These are phyloP conservation scores for Drosophila sproati DNA, from an alignment of 1,140 invertebrate species.

Conservation along the genomic window DNA sequence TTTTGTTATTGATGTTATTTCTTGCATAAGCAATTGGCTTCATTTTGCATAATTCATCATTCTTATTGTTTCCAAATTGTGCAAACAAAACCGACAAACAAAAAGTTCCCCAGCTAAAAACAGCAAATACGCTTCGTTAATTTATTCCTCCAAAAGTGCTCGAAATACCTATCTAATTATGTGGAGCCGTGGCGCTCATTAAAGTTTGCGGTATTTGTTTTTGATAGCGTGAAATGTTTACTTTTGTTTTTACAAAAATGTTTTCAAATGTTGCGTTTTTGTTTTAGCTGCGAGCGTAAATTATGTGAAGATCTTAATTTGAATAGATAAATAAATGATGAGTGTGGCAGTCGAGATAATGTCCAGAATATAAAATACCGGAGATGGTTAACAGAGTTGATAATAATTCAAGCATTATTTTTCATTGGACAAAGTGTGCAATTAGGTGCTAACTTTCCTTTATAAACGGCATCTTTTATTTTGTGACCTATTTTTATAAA, in stretches of 20 bases:
- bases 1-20: conserved; percentile 5
- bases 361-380: neutral
- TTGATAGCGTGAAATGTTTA: conserved; percentile 4
- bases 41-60: conserved; percentile 62
- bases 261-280: neutral
- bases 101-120: conserved; percentile 11
- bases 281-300: neutral
- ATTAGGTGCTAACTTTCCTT: too few species aligned
- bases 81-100: neutral
- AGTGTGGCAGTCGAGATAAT: neutral
- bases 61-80: conserved; percentile 18
- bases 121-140: conserved; percentile 41
- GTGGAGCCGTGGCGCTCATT: neutral
- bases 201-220: conserved; percentile 7
- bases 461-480: too few species aligned
- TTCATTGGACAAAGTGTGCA: too few species aligned
- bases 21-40: conserved; percentile 33
- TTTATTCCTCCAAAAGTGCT: conserved; percentile 22
- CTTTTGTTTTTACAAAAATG: neutral
- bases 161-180: conserved; percentile 17
- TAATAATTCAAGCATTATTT: neutral
- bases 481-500: too few species aligned
- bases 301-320: neutral
- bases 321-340: neutral
- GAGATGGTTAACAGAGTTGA: neutral